Conservation (phyloP, 2,113 vertebrate species). For the Rhea pennata region DNA sequence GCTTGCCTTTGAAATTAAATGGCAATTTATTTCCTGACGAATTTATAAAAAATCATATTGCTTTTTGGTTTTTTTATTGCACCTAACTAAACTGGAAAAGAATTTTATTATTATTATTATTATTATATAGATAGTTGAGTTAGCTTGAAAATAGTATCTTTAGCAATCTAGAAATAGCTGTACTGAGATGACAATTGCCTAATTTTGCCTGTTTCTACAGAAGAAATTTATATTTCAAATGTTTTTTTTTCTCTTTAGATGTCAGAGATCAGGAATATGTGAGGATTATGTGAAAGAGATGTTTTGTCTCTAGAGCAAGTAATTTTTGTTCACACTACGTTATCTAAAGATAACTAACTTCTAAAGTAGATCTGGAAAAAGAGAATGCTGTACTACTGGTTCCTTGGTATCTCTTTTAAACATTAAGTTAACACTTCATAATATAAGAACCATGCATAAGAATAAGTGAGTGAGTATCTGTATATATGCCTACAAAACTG, state of each 20-base stretch:
- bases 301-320: neutral
- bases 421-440: neutral
- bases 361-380: neutral
- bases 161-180: neutral
- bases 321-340: neutral
- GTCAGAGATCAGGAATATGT: neutral
- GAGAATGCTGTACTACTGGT: neutral
- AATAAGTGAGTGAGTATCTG: neutral
- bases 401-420: neutral
- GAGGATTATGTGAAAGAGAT: neutral
- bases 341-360: neutral
- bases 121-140: neutral
- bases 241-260: neutral
- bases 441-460: neutral
- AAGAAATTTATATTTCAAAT: neutral
- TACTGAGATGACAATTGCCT: neutral
- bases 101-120: neutral
- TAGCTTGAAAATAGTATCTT: neutral
- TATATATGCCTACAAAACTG: neutral
- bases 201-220: neutral
- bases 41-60: neutral
- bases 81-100: neutral
- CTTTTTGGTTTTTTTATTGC: neutral
- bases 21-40: fast-evolving
- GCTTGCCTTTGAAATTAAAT: neutral